These are phyloP conservation scores for Calephelis virginiensis DNA, from an alignment of 1,140 invertebrate genomes.

Conservation along the genomic window DNA sequence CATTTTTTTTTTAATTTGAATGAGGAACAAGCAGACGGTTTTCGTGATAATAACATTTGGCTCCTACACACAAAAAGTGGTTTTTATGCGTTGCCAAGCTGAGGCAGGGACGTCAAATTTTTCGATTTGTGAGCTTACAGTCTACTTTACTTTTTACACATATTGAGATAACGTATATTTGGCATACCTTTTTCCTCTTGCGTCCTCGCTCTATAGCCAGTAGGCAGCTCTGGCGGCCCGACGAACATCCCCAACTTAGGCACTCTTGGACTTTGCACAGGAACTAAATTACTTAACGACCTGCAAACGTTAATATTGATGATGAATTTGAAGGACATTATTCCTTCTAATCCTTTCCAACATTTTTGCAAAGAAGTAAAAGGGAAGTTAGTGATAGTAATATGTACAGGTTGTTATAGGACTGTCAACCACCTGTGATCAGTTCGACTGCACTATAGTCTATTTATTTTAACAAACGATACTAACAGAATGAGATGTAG, in stretches of 20 bases:
- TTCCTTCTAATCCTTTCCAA: no score
- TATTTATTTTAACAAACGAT: no score
- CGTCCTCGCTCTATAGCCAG: slow-evolving; percentile 65
- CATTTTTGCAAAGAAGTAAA: no score
- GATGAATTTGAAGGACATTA: background rate
- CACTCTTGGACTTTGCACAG: slow-evolving; percentile 91
- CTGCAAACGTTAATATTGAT: slow-evolving; percentile 36
- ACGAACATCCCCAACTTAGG: slow-evolving; percentile 82
- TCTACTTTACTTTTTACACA: background rate
- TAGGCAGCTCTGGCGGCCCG: slow-evolving; percentile 76
- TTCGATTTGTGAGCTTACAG: background rate
- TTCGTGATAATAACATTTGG: no score
- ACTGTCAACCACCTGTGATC: no score
- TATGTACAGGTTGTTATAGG: no score
- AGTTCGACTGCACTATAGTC: no score
- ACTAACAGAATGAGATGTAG: no score
- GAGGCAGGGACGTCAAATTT: no score
- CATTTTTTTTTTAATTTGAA: no score
- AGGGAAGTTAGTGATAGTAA: no score
- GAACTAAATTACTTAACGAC: slow-evolving; percentile 73
- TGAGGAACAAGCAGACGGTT: no score
- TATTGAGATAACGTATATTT: background rate
- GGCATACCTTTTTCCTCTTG: slow-evolving; percentile 65
- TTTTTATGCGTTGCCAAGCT: background rate
- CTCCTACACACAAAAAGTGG: background rate